These are phyloP conservation scores for Chymomyza fuscimana DNA, from an alignment of 2,888 invertebrate species.

Conservation along the genomic window DNA sequence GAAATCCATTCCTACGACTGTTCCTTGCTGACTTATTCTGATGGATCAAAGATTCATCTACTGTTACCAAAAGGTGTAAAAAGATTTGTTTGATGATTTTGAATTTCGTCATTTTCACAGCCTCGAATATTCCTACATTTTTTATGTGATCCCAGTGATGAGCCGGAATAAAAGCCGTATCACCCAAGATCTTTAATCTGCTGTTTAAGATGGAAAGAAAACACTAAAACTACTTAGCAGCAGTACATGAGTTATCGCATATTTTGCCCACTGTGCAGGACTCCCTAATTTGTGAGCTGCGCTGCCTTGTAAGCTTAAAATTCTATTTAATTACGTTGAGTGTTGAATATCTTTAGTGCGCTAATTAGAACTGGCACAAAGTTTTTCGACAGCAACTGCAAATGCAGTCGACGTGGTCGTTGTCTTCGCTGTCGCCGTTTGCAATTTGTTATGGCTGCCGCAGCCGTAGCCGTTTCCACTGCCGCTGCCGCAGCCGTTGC, in stretches of 20 bases:
- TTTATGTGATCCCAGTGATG: no score
- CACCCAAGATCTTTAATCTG: no score
- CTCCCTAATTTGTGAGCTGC: slow-evolving; percentile 1
- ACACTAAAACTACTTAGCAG: no score
- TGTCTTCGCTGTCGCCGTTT: slow-evolving; percentile 4
- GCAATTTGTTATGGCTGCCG: slow-evolving; percentile 28
- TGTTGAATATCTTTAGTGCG: slow-evolving; percentile 65
- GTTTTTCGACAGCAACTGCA: slow-evolving; percentile 57
- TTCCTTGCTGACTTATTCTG: no score
- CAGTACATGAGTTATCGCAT: not conserved
- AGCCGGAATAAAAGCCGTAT: no score
- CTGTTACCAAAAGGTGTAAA: no score
- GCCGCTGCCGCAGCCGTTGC: not conserved
- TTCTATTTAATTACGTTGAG: slow-evolving; percentile 71
- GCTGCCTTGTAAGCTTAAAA: slow-evolving; percentile 53
- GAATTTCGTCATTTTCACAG: no score
- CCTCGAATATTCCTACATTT: no score
- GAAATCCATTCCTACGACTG: no score
- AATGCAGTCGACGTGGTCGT: slow-evolving; percentile 5
- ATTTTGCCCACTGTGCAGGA: slow-evolving; percentile 2
- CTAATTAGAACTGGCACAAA: slow-evolving; percentile 66
- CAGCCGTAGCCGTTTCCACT: not conserved
- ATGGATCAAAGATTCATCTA: no score
- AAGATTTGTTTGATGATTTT: no score
- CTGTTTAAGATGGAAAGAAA: no score